Percentiles rank a stretch among this genome's conserved stretches.
These are phyloP conservation scores for Rattus norvegicus DNA, from an alignment of 2,113 vertebrate genomes.

Conservation along the genomic window GRCr8 NC_086032.1:34768001-34768500, in stretches of 20 bases:
- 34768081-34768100: slow-evolving; percentile 56
- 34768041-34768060: slow-evolving; percentile 58
- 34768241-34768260: background rate
- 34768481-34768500: background rate
- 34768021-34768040: slow-evolving; percentile 66
- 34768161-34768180: slow-evolving; percentile 63
- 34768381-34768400: background rate
- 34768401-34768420: background rate
- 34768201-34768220: slow-evolving; percentile 57
- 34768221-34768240: background rate
- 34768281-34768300: background rate
- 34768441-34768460: background rate
- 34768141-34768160: slow-evolving; percentile 83
- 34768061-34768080: slow-evolving; percentile 44
- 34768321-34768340: background rate
- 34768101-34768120: slow-evolving; percentile 71
- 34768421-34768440: background rate
- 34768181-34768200: slow-evolving; percentile 67
- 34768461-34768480: too few relatives aligned
- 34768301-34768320: slow-evolving; percentile 29
- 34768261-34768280: background rate
- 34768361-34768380: background rate
- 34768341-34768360: background rate
- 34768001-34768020: slow-evolving; percentile 47
- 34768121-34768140: slow-evolving; percentile 70